A percentile compares a stretch with the other conserved stretches of the same genome.
Evolutionary conservation across 1,140 invertebrate genomes (phyloP).

Genomic region (Acromyrmex heyeri): DNA sequence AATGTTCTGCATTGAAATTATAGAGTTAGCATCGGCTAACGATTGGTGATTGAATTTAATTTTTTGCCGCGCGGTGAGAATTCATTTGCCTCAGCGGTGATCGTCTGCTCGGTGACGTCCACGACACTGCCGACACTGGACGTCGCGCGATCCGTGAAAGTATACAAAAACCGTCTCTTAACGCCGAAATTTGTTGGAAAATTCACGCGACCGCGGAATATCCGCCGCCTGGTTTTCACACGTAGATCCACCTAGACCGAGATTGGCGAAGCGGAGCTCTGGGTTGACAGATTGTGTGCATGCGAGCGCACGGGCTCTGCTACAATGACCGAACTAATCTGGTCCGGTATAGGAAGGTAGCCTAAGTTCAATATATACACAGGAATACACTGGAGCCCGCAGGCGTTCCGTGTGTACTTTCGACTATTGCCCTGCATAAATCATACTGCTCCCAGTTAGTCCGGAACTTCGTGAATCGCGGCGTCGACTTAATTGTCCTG

Average conservation of each 20-base stretch:
- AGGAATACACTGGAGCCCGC: constrained; percentile 75
- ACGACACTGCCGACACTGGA: not conserved
- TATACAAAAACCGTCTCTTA: not conserved
- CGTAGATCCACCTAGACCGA: constrained; percentile 57
- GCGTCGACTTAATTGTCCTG: constrained; percentile 73
- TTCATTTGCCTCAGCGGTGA: not conserved
- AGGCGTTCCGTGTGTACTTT: constrained; percentile 75
- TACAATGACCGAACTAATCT: constrained; percentile 83
- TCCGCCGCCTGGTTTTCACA: constrained; percentile 53
- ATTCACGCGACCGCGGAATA: constrained; percentile 52
- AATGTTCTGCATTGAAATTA: constrained; percentile 55
- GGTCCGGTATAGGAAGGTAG: constrained; percentile 76
- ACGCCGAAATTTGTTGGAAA: constrained; percentile 12
- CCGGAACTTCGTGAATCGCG: constrained; percentile 52
- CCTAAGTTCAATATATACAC: constrained; percentile 81
- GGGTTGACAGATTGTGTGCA: constrained; percentile 79
- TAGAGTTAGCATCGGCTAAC: constrained; percentile 20
- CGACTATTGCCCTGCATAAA: constrained; percentile 79
- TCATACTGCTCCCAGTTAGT: constrained; percentile 62
- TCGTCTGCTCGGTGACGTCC: not conserved
- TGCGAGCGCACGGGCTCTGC: constrained; percentile 63
- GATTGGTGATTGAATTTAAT: constrained; percentile 35
- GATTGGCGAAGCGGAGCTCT: constrained; percentile 69
- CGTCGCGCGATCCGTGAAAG: not conserved
- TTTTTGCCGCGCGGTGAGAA: constrained; percentile 12